Evolutionary conservation across 2,113 vertebrate genomes (phyloP), one percentile per base, ranked within the genome.

Genomic region (Ascaphus truei): DNA sequence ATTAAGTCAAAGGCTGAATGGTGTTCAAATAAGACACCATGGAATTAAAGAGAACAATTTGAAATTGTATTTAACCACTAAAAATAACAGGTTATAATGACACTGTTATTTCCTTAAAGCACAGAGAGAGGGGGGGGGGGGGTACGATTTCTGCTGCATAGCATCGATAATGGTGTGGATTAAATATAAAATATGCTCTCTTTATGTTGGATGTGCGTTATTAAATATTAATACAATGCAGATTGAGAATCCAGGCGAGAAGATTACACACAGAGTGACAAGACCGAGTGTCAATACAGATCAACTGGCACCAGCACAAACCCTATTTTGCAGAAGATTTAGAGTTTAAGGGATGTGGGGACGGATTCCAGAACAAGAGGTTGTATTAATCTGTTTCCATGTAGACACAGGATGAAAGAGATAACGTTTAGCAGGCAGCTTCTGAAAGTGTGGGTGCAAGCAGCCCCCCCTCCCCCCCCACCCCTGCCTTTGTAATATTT

Each of bases 1-100:
- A 80, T 81, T 80, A 83, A 80, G 76, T 82, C 80, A 76, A 73
- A 80, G 75, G 67, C 76, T 48, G 74, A 79, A 75, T 47, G 72
- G 51, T 62, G 58, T 62, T 73, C 78, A 76, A 76, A 75, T 73
- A 76, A 67, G 59, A 68, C 41, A 43, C 5, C 33, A 30, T 57
- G 20, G 47, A 73, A 45, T 63, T 77, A 72, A 60, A 72, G 68
- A 43, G 22, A 66, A 66, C 71, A 4, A 58, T 78, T 73, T 69
- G 60, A 80, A 73, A 53, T 66, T 57, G 45, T 68, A 31, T 68
- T 65, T 39, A 56, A 18, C 4, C 58, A 65, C 65, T 56, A 43
- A 67, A 66, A 73, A 76, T 31, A 62, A 29, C 62, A n/a, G n/a
- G n/a, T n/a, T 68, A 64, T 66, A 16, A 66, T 72, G 27, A 60